Evolutionary conservation across 2,888 invertebrate genomes (phyloP).

Genomic region (Magallana nippona): DNA sequence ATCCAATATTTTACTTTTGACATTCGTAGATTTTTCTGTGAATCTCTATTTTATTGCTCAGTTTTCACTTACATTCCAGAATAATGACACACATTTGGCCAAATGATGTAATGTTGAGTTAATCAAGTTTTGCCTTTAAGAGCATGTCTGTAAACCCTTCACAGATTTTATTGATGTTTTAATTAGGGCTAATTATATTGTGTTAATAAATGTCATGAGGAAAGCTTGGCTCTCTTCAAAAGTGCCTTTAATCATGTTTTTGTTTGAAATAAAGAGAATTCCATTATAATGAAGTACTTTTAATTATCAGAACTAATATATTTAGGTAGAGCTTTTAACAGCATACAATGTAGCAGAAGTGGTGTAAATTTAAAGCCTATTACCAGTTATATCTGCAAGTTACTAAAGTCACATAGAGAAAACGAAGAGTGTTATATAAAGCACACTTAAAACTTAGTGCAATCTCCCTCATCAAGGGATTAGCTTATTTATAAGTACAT

Average conservation of each 20-base stretch:
- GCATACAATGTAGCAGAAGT: no score
- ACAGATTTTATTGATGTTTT: conserved; percentile 4
- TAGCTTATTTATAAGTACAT: no score
- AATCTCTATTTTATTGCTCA: conserved; percentile 13
- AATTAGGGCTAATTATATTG: neutral
- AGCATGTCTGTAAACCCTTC: neutral
- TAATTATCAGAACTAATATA: no score
- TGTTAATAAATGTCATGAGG: neutral
- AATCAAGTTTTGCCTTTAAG: conserved; percentile 7
- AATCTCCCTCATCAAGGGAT: no score
- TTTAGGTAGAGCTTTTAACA: no score
- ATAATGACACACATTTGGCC: neutral
- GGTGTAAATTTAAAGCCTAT: no score
- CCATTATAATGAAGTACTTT: neutral
- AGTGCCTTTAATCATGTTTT: conserved; percentile 31
- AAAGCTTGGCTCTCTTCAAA: neutral
- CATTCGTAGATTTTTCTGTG: no score
- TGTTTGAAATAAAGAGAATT: conserved; percentile 21
- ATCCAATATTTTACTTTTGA: no score
- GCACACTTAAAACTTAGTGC: no score
- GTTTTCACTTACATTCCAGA: neutral
- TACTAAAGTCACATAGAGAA: no score
- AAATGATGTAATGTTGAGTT: neutral
- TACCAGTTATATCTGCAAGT: no score
- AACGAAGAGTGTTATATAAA: no score